phyloP scores from a whole-genome alignment of 2,113 vertebrate genomes.

The Nibea coibor region DNA sequence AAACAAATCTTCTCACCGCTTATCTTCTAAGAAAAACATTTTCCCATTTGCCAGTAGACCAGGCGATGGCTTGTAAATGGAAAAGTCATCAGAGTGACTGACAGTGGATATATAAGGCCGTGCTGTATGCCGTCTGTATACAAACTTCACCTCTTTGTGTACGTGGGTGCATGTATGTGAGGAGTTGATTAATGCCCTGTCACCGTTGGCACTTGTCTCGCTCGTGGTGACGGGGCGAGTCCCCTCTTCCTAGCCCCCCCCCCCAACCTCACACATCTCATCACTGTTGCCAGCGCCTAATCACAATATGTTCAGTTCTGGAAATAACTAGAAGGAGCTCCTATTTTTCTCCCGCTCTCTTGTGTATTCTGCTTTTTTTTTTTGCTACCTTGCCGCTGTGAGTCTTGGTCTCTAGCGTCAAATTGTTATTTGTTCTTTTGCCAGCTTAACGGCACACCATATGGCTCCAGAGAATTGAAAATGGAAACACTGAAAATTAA shows the following conservation, averaged over 20 bases:
- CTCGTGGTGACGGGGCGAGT: conserved; percentile 44
- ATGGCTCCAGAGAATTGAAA: conserved; percentile 69
- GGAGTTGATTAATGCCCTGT: conserved; percentile 71
- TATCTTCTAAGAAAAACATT: conserved; percentile 36
- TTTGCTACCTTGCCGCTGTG: conserved; percentile 25
- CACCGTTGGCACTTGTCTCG: conserved; percentile 57
- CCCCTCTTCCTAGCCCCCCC: conserved; percentile 29
- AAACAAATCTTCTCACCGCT: conserved; percentile 32
- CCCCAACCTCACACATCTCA: conserved; percentile 54
- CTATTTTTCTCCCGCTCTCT: neutral
- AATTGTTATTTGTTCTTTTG: conserved; percentile 78
- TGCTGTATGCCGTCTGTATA: conserved; percentile 22
- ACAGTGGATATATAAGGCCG: conserved; percentile 28
- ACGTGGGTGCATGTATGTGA: conserved; percentile 24
- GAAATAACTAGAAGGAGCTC: conserved; percentile 43
- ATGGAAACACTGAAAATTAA: conserved; percentile 71
- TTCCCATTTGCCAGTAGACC: conserved; percentile 42
- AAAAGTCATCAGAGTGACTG: conserved; percentile 52
- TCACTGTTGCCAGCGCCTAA: conserved; percentile 43
- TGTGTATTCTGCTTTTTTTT: conserved; percentile 47
- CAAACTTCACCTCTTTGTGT: conserved; percentile 30
- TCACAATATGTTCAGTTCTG: conserved; percentile 66
- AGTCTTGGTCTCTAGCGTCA: conserved; percentile 61
- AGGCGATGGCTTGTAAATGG: conserved; percentile 45
- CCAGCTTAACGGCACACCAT: conserved; percentile 72